A percentile compares a stretch with the other conserved stretches of the same genome.
Evolutionary conservation across 2,888 invertebrate species (phyloP).

Genomic region (Heliconius ismenius): DNA sequence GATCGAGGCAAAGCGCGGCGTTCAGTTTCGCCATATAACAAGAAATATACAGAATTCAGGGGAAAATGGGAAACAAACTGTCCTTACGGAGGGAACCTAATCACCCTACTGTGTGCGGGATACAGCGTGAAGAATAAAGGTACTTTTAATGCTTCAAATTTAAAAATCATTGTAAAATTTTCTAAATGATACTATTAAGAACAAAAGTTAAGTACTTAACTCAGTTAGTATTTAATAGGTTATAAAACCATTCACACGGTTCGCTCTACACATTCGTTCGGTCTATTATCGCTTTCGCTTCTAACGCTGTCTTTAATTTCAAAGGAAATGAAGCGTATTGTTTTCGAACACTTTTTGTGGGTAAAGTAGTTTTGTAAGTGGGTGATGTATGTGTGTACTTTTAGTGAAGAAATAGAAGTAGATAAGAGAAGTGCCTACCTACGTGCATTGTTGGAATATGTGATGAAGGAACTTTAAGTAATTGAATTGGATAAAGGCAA

Average conservation of each 20-base stretch:
- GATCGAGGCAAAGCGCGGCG: no score
- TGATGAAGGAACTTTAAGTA: no score
- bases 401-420: no score
- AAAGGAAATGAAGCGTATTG: slow-evolving; percentile 11
- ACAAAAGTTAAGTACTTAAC: slow-evolving; percentile 5
- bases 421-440: background rate
- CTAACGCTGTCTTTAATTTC: slow-evolving; percentile 13
- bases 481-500: no score
- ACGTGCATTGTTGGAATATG: no score
- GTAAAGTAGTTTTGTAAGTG: background rate
- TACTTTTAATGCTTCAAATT: background rate
- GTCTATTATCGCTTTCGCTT: background rate
- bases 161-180: background rate
- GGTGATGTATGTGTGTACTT: background rate
- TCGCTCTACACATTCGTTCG: background rate
- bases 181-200: background rate
- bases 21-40: no score
- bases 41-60: no score
- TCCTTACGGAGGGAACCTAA: no score
- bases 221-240: background rate
- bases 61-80: no score
- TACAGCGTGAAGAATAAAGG: no score
- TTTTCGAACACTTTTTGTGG: slow-evolving; percentile 2
- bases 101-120: no score
- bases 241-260: slow-evolving; percentile 5